Evolutionary conservation across 1,140 invertebrate genomes (phyloP).

Genomic region (Helicoverpa armigera): DNA sequence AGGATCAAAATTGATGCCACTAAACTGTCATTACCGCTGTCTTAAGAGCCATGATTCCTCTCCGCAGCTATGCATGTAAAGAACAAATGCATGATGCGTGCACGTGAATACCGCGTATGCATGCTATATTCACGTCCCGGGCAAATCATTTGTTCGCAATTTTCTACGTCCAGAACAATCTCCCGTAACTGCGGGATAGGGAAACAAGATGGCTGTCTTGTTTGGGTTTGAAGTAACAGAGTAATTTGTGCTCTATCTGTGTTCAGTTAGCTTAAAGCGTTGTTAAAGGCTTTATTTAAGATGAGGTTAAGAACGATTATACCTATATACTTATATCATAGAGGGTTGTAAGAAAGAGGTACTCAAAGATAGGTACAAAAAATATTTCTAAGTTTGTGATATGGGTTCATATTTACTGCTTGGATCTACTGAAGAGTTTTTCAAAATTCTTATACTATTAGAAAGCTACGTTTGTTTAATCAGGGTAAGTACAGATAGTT

Average conservation of each 20-base stretch:
- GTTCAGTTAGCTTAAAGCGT: neutral
- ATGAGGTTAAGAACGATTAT: neutral
- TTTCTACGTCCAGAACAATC: constrained; percentile 39
- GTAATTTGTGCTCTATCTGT: neutral
- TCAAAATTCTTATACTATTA: too few relatives aligned
- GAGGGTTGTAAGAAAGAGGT: too few relatives aligned
- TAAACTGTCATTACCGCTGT: neutral
- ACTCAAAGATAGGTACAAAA: too few relatives aligned
- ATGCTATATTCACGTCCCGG: constrained; percentile 23
- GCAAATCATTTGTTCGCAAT: constrained; percentile 37
- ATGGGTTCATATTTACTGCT: too few relatives aligned
- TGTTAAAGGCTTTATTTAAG: neutral
- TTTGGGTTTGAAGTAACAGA: constrained; percentile 1
- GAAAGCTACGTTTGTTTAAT: too few relatives aligned
- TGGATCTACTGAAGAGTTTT: too few relatives aligned
- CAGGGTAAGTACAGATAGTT: too few relatives aligned
- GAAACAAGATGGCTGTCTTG: constrained; percentile 6
- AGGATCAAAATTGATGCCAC: too few relatives aligned
- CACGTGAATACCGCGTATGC: constrained; percentile 38
- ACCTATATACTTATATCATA: too few relatives aligned
- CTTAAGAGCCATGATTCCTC: neutral
- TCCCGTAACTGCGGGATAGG: constrained; percentile 19
- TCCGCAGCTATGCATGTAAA: constrained; percentile 7
- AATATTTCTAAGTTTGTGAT: too few relatives aligned
- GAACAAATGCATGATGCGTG: constrained; percentile 40